These are phyloP conservation scores for Rhopalosiphum nymphaeae DNA, from an alignment of 2,888 invertebrate species.

Conservation along the genomic window DNA sequence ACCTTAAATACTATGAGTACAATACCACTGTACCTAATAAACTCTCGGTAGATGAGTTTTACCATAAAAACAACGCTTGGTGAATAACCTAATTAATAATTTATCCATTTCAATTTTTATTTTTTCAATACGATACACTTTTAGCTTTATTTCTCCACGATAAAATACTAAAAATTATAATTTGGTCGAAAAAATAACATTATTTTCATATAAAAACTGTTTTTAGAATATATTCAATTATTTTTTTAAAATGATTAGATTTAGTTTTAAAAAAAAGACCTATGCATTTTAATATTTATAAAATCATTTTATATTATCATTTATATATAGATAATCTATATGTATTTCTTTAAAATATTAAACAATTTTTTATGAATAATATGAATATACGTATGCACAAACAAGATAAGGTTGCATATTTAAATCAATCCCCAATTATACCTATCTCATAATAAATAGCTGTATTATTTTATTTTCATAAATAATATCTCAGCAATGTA, in stretches of 20 bases:
- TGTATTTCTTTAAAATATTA: not conserved
- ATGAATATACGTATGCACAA: not conserved
- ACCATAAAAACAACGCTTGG: not conserved
- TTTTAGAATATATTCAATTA: not conserved
- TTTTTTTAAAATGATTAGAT: not conserved
- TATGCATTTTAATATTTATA: not conserved
- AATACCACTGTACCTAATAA: constrained; percentile 24
- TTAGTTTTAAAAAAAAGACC: not conserved
- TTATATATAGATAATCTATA: too few relatives aligned
- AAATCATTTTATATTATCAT: not conserved
- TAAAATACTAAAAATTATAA: not conserved
- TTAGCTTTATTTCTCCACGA: not conserved
- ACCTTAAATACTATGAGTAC: not conserved
- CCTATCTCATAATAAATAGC: not conserved
- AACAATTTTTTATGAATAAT: not conserved
- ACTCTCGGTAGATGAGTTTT: not conserved
- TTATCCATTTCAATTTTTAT: not conserved
- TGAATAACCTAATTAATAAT: constrained; percentile 41
- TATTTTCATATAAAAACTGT: not conserved
- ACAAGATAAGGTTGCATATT: not conserved
- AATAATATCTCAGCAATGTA: not conserved
- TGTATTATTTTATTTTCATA: not conserved
- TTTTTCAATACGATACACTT: not conserved
- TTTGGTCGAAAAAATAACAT: constrained; percentile 12
- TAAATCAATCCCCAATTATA: not conserved